Evolutionary conservation across 2,797 vertebrate genomes (phyloP), one percentile per base, ranked within the genome.

Genomic region (Apogon hyalosoma): DNA sequence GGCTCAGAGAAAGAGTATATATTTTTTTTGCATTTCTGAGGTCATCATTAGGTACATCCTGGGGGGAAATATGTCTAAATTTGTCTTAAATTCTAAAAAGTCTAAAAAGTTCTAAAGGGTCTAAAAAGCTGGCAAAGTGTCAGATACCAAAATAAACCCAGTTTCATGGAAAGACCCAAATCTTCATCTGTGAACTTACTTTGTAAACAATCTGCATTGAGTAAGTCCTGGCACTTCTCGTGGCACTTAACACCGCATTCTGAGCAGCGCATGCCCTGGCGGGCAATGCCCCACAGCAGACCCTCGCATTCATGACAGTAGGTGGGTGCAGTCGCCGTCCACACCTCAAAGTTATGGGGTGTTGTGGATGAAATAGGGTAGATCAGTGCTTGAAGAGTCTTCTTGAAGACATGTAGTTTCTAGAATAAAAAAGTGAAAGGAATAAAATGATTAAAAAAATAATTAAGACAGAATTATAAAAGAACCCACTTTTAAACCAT

Each of bases 301-400:
- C 98, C 98, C 87, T 99, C 97, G 8, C 98, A 99, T 85, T 99
- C 98, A 11, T 98, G 97, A 73, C 98, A 99, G 88, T 99, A 99
- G 12, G 98, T 98, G 48, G 98, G 98, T 1, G 97, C 95, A 0
- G 98, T 98, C 12, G 98, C 98, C 0, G 98, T 99, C 98, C 98
- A 99, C 24, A 99, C 95, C 87, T 99, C 98, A 3, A 99, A 99
- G 81, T 97, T 97, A 74, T 99, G 97, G 3, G 98, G 98, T 0
- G 96, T 98, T 39, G 97, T 99, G 55, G 96, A 99, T 58, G 98
- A 99, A 85, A 99, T 97, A 2, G 98, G 98, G 70, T 99, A 99
- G 87, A 99, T 97, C 87, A 99, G 70, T 7, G 98, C 97, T 88
- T 99, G 97, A 40, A 99, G 92, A 4, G 97, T 99, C 92, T 99